Base-by-base conservation (phyloP, 2,113 vertebrate species). In the Crypturellus undulatus region DNA sequence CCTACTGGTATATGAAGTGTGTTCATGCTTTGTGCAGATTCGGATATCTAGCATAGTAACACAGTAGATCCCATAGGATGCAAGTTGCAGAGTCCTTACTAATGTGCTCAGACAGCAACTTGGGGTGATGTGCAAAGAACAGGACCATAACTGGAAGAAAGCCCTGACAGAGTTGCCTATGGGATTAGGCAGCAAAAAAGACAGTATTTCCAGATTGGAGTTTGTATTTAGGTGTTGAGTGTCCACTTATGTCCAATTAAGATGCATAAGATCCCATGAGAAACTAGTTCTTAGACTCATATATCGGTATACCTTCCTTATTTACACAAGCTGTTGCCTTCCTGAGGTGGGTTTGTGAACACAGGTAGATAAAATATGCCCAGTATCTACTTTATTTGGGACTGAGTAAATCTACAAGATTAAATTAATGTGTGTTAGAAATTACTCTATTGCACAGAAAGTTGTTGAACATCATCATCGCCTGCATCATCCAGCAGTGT, bases 41-140 rank as follows among this genome's bases (percentile, higher is more conserved):
- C 32, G 4, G 64, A 25, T 77, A n/a, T 15, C 5, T 8, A 56
- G 34, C 10, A 16, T 34, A 77, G 59, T 32, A 62, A 49, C 36
- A 52, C 38, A 1, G 2, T 12, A 64, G 75, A 10, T 83, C 38
- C 7, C 22, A 20, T 3, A 87, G 71, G 38, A 54, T 43, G 4
- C 10, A 30, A 67, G 43, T 69, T 56, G 65, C 12, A 36, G 72
- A 40, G 72, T 60, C 69, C 28, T 26, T 67, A 15, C 56, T 69
- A 15, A n/a, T 69, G 45, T 15, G 10, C 10, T 8, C 32, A 49
- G 28, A 24, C 45, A 34, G 32, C 38, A 59, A 25, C 43, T 75
- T 63, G 56, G 19, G 6, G 4, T 34, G 59, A 36, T 0, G 0
- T 51, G 43, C 42, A 60, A 24, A 28, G 0, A 5, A 40, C 36